Conservation (phyloP, 2,113 vertebrate species). For the Zingel zingel region DNA sequence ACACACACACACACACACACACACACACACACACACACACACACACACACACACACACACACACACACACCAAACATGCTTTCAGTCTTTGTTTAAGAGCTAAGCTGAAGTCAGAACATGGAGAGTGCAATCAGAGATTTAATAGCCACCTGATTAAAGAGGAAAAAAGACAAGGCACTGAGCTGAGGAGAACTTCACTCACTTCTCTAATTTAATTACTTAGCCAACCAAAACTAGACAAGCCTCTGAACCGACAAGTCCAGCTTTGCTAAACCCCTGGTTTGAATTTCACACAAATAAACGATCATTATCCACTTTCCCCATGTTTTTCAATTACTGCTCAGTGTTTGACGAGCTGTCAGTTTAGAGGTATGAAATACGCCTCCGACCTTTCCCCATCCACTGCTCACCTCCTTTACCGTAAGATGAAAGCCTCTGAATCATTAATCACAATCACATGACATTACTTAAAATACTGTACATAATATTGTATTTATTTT, state of each 20-base stretch:
- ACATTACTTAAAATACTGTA: background rate
- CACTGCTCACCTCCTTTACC: conserved; percentile 15
- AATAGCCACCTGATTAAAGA: conserved; percentile 83
- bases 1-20: background rate
- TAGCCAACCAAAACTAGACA: conserved; percentile 74
- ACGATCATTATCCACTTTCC: conserved; percentile 72
- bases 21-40: conserved; percentile 1
- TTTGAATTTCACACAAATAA: conserved; percentile 76
- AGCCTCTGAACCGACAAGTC: conserved; percentile 62
- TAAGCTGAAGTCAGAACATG: conserved; percentile 70
- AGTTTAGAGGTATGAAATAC: conserved; percentile 37
- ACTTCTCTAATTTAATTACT: conserved; percentile 81
- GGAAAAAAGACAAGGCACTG: conserved; percentile 74
- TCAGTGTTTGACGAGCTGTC: conserved; percentile 50
- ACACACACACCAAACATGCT: conserved; percentile 29
- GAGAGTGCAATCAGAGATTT: conserved; percentile 73
- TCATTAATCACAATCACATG: conserved; percentile 9
- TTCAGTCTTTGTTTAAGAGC: conserved; percentile 71
- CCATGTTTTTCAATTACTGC: conserved; percentile 73
- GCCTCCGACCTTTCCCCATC: background rate
- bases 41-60: background rate
- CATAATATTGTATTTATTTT: background rate
- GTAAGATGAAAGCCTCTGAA: conserved; percentile 9
- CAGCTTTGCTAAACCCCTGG: conserved; percentile 46
- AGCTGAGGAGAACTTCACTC: conserved; percentile 76